Conservation (phyloP, 2,113 vertebrate genomes). For the Machaerirhynchus nigripectus region DNA sequence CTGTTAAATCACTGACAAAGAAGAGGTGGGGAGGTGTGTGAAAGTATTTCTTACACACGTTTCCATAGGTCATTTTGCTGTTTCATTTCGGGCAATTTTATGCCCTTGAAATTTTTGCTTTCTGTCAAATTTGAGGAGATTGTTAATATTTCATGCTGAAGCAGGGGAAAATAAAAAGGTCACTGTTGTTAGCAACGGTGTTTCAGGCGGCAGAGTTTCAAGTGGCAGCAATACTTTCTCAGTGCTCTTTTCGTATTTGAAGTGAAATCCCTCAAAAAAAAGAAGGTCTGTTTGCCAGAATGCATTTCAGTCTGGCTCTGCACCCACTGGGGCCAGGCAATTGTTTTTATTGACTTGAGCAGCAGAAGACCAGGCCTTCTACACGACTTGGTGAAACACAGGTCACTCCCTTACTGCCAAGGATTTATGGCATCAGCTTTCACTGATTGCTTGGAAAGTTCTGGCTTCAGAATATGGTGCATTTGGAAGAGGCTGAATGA, state of each 20-base stretch:
- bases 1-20: not conserved
- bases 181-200: not conserved
- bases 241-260: not conserved
- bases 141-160: not conserved
- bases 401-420: not conserved
- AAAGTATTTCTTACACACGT: not conserved
- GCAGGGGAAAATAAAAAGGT: slow-evolving; percentile 9
- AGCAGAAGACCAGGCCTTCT: not conserved
- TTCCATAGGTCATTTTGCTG: not conserved
- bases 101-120: not conserved
- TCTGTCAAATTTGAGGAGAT: not conserved
- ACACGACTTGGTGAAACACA: fast-evolving
- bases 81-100: not conserved
- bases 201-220: not conserved
- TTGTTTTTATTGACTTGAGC: not conserved
- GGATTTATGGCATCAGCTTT: not conserved
- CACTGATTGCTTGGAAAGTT: not conserved
- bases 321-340: fast-evolving
- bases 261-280: not conserved
- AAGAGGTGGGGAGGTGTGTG: not conserved
- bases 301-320: not conserved
- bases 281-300: not conserved
- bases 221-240: not conserved
- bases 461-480: not conserved
- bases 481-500: not conserved